phyloP scores from a whole-genome alignment of 2,797 vertebrate species.

The Myoxocephalus aenaeus region DNA sequence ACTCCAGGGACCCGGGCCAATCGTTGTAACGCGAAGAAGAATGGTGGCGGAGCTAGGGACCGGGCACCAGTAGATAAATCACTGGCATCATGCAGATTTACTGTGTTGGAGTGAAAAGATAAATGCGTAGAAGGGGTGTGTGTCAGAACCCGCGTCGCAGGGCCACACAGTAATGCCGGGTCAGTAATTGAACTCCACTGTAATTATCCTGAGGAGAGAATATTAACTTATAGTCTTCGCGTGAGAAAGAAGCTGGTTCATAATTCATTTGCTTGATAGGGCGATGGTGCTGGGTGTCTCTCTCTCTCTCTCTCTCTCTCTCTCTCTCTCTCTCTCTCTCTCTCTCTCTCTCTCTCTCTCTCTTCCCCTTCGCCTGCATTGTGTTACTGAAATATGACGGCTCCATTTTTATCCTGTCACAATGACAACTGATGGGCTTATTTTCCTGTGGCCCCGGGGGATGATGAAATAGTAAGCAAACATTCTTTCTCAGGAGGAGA shows the following conservation, averaged over 20 bases:
- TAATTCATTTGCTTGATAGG: conserved; percentile 93
- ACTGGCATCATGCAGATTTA: conserved; percentile 94
- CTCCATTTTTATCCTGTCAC: conserved; percentile 99
- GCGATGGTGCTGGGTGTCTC: conserved; percentile 77
- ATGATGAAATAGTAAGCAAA: conserved; percentile 99
- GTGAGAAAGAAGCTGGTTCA: conserved; percentile 88
- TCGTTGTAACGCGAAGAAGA: conserved; percentile 88
- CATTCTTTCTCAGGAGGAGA: conserved; percentile 93
- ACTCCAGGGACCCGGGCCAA: conserved; percentile 88
- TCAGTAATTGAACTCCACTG: conserved; percentile 98
- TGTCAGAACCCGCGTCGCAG: conserved; percentile 88
- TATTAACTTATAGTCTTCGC: conserved; percentile 95
- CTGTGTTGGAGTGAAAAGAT: conserved; percentile 92
- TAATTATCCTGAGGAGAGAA: conserved; percentile 99
- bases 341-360: conserved; percentile 39
- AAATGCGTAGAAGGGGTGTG: conserved; percentile 90
- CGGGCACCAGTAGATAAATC: conserved; percentile 91
- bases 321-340: conserved; percentile 37
- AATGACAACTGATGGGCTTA: conserved; percentile 99
- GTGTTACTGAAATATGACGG: conserved; percentile 99
- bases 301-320: conserved; percentile 37
- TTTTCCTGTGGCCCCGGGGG: conserved; percentile 95
- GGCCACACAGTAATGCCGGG: conserved; percentile 90
- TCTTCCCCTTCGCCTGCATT: conserved; percentile 84
- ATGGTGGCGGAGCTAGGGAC: conserved; percentile 81